Percentiles rank a stretch among this genome's conserved stretches.
These are phyloP conservation scores for Dasyurus viverrinus DNA, from an alignment of 2,113 vertebrate species.

Conservation along the genomic window DNA sequence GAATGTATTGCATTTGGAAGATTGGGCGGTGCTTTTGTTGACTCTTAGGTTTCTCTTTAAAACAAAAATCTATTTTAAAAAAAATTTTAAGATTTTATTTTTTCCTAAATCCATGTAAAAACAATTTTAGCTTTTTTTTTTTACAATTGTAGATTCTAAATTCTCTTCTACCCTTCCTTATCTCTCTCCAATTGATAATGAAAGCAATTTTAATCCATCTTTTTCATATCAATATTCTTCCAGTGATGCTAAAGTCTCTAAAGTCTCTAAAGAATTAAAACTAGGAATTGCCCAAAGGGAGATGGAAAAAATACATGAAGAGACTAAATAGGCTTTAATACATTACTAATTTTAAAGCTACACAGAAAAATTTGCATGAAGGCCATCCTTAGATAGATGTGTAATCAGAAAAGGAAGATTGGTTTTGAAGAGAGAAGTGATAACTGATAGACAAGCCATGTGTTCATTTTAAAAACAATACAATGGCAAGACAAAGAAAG, in stretches of 20 bases:
- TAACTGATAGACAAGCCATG: background rate
- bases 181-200: background rate
- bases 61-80: background rate
- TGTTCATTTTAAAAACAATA: background rate
- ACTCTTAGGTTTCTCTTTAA: background rate
- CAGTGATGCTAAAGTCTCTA: background rate
- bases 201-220: too few relatives aligned
- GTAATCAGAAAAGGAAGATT: background rate
- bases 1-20: background rate
- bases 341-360: background rate
- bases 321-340: background rate
- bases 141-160: too few relatives aligned
- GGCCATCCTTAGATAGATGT: background rate
- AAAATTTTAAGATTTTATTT: background rate
- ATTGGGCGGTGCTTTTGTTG: background rate
- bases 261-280: background rate
- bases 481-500: background rate
- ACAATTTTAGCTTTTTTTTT: too few relatives aligned
- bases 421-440: background rate
- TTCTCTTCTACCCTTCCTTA: background rate
- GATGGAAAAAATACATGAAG: background rate
- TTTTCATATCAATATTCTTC: background rate
- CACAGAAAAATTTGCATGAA: background rate
- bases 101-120: background rate
- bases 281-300: background rate